Evolutionary conservation across 1,140 invertebrate species (phyloP), one percentile per base, ranked within the genome.

Genomic region (Oedothorax gibbosus): DNA sequence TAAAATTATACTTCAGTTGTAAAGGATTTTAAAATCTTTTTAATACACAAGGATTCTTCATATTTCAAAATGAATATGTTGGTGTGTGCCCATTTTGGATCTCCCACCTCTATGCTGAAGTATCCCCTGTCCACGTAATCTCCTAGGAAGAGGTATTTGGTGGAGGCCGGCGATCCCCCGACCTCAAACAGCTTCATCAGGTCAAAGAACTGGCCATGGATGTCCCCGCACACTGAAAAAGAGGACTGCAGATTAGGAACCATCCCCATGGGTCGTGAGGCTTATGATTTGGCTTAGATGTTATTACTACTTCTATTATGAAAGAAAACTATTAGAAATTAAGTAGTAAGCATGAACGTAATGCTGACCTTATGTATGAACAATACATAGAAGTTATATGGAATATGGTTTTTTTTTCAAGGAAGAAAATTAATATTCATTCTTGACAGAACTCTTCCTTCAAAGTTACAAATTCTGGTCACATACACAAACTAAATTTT

Each of bases 121-220:
- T 99, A 99, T 91, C 98, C 99, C 94, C 99, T 94, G 93, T 99
- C 98, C 91, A 99, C 98, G 92, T 99, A 99, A 93, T 99, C 98
- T 88, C 99, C 99, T 89, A 99, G 94, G 93, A 99, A 99, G 92
- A 99, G 95, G 94, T 99, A 99, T 93, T 99, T 99, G 90, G 98
- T 99, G 90, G 94, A 95, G 88, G 97, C 95, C 88, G 98, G 98
- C 88, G 97, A 95, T 65, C 99, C 99, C 88, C 98, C 98, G 88
- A 99, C 98, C 93, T 99, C 98, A 92, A 99, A 99, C 91, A 99
- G 93, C 93, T 99, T 99, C 98, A 99, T 99, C 92, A 99, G 94
- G 93, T 99, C 98, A 92, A 99, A 99, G 92, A 99, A 99, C 92
- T 99, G 98, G 88, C 98, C 98, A 92, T 99, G 98, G 90, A 99